phyloP scores from a whole-genome alignment of 2,888 invertebrate species.

The Halocaridina rubra region DNA sequence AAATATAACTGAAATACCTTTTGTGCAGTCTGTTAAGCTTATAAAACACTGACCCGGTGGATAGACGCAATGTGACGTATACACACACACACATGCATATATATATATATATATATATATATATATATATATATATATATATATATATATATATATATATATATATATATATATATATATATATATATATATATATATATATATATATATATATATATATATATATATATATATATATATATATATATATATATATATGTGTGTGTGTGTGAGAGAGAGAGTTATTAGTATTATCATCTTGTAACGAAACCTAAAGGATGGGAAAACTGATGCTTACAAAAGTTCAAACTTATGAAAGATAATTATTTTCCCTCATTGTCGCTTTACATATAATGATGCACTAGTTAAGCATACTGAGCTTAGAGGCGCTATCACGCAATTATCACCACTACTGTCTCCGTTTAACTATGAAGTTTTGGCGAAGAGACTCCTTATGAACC shows the following conservation, averaged over 20 bases:
- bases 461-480: too few relatives aligned
- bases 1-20: background rate
- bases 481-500: too few relatives aligned
- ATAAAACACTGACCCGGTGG: background rate
- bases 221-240: constrained; percentile 25
- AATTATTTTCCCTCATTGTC: too few relatives aligned
- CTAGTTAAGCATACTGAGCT: too few relatives aligned
- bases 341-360: too few relatives aligned
- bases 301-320: too few relatives aligned
- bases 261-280: too few relatives aligned
- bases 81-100: background rate
- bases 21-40: background rate
- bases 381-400: too few relatives aligned
- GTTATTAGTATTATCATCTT: too few relatives aligned
- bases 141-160: constrained; percentile 15
- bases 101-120: constrained; percentile 1
- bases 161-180: constrained; percentile 16
- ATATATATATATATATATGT: constrained; percentile 21
- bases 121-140: background rate
- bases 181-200: background rate
- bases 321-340: too few relatives aligned
- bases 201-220: background rate
- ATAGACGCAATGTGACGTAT: background rate
- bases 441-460: too few relatives aligned
- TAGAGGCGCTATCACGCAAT: too few relatives aligned